Base-by-base conservation (phyloP, 2,113 vertebrate species). In the Aspiorhynchus laticeps region DNA sequence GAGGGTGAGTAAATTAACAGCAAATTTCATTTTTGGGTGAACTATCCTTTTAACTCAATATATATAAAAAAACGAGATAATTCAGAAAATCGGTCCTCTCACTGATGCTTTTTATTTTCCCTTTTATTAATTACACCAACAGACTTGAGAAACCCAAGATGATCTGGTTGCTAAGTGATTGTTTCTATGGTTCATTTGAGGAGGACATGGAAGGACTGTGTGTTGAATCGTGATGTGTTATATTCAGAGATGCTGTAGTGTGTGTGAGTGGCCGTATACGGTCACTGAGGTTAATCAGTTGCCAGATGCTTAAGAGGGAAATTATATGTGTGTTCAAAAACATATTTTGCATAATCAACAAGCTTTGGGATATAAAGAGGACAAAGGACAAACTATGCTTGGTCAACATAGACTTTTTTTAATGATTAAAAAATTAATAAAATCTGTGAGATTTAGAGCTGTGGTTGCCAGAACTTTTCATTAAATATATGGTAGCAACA, bases 121-220 rank as follows among this genome's bases (percentile, higher is more conserved):
- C 21, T 79, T 63, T 36, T 65, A 63, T 85, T 43, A 88, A 75
- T 85, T 41, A 82, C 75, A 75, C 46, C 79, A 85, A 2, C 77
- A 36, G 33, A 63, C 46, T 71, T 9, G 41, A 59, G 43, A 56
- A 24, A 11, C 76, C 12, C 5, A 12, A 53, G 38, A 79, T 71
- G 28, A 59, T 41, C 14, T 63, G 21, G 88, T 89, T 89, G 88
- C 88, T 87, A 87, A 87, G 86, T 83, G 88, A 87, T 87, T 77
- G 78, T 83, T 85, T 87, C 86, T 73, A 82, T 63, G 86, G 69
- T 63, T 83, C 17, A 61, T 85, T 21, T 79, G n/a, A 78, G 75
- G 33, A 80, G 15, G 19, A 63, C 5, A 33, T 31, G 71, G 14
- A 78, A 10, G 36, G 24, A 67, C 17, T 36, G n/a, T 59, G 15